Base-by-base conservation (phyloP, 1,140 invertebrate species). In the Bombus breviceps region DNA sequence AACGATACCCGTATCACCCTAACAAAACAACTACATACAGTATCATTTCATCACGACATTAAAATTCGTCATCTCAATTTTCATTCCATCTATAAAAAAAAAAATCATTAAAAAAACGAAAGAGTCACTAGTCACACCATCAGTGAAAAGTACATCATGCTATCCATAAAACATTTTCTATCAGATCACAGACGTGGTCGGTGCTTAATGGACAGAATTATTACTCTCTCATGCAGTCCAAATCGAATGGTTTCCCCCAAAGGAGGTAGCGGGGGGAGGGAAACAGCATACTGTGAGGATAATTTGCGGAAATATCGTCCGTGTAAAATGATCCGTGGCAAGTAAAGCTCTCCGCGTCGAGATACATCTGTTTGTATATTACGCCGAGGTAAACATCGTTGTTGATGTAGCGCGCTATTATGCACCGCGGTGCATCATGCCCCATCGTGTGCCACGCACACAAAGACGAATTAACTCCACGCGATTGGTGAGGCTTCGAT, bases 321-420 rank as follows among this genome's bases (percentile, higher is more conserved):
- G 83, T 13, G 83, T 62, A 85, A 85, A 85, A 85, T 73, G 83
- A 85, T 85, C 83, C 73, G 59, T 3, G 72, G 34, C 83, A 53
- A 57, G 28, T 53, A 66, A 64, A n/a, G 15, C 76, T 37, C 32
- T 32, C 39, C 47, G 28, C 32, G 34, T 25, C 32, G 68, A 62
- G 76, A 72, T 80, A 78, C 47, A 59, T 80, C 76, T 85, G 83
- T 85, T 85, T 85, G 68, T 69, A 43, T 85, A 73, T 85, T 59
- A 59, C 32, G 83, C 53, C 53, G 39, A 80, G 39, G 83, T 85
- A 85, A 85, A 85, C 76, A 80, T 43, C 32, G 57, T 80, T 85
- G 83, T 85, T 85, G 76, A 85, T 64, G 77, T 77, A 85, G 66
- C 4, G 68, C 66, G 57, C 83, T 85, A 80, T 85, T 85, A 85